A percentile compares a stretch with the other conserved stretches of the same genome.
These are phyloP conservation scores for Pelodytes ibericus DNA, from an alignment of 2,797 vertebrate species.

Conservation along the genomic window DNA sequence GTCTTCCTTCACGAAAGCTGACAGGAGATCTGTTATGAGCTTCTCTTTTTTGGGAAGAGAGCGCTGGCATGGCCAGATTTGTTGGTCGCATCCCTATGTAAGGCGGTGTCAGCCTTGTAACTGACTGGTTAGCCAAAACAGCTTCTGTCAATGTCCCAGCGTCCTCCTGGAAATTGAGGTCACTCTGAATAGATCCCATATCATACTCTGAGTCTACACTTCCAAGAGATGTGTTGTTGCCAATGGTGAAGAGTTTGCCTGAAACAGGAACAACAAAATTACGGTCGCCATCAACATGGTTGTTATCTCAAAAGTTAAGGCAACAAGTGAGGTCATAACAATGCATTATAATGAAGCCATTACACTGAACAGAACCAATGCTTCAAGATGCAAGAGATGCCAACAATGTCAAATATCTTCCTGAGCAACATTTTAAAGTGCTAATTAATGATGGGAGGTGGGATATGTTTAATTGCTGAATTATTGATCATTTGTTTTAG, in stretches of 20 bases:
- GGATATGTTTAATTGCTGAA: too few relatives aligned
- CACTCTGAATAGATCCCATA: conserved; percentile 88
- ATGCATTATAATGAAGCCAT: too few relatives aligned
- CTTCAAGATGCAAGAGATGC: too few relatives aligned
- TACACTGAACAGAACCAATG: too few relatives aligned
- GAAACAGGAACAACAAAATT: not conserved
- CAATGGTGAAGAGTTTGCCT: conserved; percentile 88
- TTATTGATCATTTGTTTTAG: too few relatives aligned
- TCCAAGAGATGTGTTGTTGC: conserved; percentile 87
- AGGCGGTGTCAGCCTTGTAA: conserved; percentile 71
- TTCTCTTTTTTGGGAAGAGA: conserved; percentile 87
- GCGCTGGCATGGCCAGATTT: conserved; percentile 88
- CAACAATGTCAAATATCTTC: too few relatives aligned
- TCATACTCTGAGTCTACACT: conserved; percentile 92
- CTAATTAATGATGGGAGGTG: too few relatives aligned
- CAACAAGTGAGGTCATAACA: too few relatives aligned
- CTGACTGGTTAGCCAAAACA: conserved; percentile 74
- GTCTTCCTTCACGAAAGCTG: conserved; percentile 94
- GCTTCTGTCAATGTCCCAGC: conserved; percentile 80
- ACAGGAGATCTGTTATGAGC: conserved; percentile 93
- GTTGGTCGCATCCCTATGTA: conserved; percentile 85
- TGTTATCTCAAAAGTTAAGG: not conserved
- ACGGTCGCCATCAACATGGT: too few relatives aligned
- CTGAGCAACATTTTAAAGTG: too few relatives aligned
- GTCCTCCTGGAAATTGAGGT: conserved; percentile 86